phyloP scores from a whole-genome alignment of 1,140 invertebrate genomes.

The Drosophila athabasca region DNA sequence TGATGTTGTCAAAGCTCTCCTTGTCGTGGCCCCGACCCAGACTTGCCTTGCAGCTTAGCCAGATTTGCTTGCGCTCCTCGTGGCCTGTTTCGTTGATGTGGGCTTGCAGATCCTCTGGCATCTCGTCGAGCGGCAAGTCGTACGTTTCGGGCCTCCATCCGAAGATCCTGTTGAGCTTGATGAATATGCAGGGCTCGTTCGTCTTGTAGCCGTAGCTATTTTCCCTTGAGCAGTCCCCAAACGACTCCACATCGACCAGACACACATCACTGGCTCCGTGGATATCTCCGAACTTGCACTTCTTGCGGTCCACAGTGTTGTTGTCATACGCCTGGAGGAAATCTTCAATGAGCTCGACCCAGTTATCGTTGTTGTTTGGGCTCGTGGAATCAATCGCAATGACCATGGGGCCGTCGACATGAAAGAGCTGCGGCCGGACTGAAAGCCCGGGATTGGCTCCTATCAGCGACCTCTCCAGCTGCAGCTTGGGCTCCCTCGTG shows the following conservation, averaged over 20 bases:
- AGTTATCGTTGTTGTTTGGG: slow-evolving; percentile 87
- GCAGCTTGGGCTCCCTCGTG: slow-evolving; percentile 88
- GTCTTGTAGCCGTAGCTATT: slow-evolving; percentile 89
- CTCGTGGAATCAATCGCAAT: slow-evolving; percentile 91
- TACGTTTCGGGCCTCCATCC: slow-evolving; percentile 91
- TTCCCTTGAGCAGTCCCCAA: slow-evolving; percentile 87
- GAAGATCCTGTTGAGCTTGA: slow-evolving; percentile 93
- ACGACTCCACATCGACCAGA: slow-evolving; percentile 86
- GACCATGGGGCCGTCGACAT: slow-evolving; percentile 90
- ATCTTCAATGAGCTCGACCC: slow-evolving; percentile 87
- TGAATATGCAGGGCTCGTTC: slow-evolving; percentile 91
- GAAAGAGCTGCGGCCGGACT: slow-evolving; percentile 91
- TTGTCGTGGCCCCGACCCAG: slow-evolving; percentile 91
- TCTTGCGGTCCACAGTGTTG: slow-evolving; percentile 86
- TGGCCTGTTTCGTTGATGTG: slow-evolving; percentile 84
- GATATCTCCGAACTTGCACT: slow-evolving; percentile 87
- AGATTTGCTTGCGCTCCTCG: slow-evolving; percentile 86
- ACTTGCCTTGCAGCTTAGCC: too few relatives aligned
- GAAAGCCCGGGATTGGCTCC: slow-evolving; percentile 95
- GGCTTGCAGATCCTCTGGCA: slow-evolving; percentile 87
- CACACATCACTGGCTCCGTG: slow-evolving; percentile 87
- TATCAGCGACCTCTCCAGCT: slow-evolving; percentile 89
- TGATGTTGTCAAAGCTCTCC: slow-evolving; percentile 88
- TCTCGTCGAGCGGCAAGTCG: slow-evolving; percentile 86
- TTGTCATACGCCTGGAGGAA: slow-evolving; percentile 89